Evolutionary conservation across 2,888 invertebrate species (phyloP).

Genomic region (Ornithoptera priamus): DNA sequence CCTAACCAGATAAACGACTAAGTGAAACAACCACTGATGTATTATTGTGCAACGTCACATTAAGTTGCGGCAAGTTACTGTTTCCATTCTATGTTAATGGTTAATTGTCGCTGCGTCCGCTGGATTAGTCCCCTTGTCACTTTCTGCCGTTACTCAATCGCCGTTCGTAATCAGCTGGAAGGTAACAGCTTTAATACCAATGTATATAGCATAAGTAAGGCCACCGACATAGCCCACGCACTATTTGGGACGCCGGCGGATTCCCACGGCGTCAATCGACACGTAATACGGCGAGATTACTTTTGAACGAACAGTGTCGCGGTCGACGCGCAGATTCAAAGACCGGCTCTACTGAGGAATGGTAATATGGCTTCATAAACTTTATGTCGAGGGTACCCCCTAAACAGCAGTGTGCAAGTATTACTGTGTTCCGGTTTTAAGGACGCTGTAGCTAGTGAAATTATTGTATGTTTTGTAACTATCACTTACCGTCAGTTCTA

Average conservation of each 20-base stretch:
- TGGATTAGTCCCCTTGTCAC: slow-evolving; percentile 42
- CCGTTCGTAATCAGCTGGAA: neutral
- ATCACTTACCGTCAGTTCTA: too few species aligned
- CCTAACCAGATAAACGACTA: neutral
- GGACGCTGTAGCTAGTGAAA: too few species aligned
- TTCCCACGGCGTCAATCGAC: neutral
- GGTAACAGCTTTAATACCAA: too few species aligned
- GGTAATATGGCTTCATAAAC: too few species aligned
- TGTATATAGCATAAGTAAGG: too few species aligned
- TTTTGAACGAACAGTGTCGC: neutral
- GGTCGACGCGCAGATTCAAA: neutral
- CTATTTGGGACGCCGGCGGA: neutral
- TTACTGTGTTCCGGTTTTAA: too few species aligned
- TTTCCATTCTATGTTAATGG: slow-evolving; percentile 60
- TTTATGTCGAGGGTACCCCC: too few species aligned
- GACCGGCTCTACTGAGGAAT: too few species aligned
- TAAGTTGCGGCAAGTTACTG: slow-evolving; percentile 35
- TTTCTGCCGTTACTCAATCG: slow-evolving; percentile 33
- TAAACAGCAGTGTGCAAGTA: too few species aligned
- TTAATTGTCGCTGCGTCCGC: slow-evolving; percentile 47
- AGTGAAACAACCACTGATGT: neutral
- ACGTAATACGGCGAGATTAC: slow-evolving; percentile 2
- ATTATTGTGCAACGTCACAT: slow-evolving; percentile 34
- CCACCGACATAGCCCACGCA: too few species aligned
- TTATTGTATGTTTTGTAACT: too few species aligned